phyloP scores from a whole-genome alignment of 2,888 invertebrate species.

The Cremastinae sp. region DNA sequence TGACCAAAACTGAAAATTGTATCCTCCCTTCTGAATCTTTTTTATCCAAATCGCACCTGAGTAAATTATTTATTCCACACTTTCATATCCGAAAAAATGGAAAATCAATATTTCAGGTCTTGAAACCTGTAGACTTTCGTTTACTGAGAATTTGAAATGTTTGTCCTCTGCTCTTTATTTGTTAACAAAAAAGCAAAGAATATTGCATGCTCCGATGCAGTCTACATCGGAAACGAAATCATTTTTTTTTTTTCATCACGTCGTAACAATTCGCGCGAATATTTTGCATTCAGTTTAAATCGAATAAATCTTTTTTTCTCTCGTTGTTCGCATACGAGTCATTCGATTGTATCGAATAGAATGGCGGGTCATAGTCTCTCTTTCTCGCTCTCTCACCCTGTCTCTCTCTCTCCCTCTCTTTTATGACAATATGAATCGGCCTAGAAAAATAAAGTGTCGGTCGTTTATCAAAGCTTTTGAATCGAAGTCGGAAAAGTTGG shows the following conservation, averaged over 20 bases:
- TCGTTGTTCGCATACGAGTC: constrained; percentile 25
- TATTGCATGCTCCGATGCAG: too few species aligned
- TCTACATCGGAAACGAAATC: too few species aligned
- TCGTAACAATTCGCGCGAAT: neutral
- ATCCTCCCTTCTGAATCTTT: too few species aligned
- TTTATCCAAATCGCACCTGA: too few species aligned
- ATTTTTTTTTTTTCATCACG: neutral
- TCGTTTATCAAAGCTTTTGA: constrained; percentile 50
- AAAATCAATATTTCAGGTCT: too few species aligned
- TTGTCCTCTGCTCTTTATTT: too few species aligned
- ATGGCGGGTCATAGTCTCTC: constrained; percentile 14
- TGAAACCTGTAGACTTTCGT: too few species aligned
- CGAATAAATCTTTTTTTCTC: constrained; percentile 16
- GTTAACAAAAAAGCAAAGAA: too few species aligned
- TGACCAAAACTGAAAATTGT: too few species aligned
- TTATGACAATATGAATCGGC: constrained; percentile 39
- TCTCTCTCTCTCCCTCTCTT: constrained; percentile 26
- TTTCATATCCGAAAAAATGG: too few species aligned
- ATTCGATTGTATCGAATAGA: constrained; percentile 21
- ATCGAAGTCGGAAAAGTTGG: constrained; percentile 30
- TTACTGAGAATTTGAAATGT: too few species aligned
- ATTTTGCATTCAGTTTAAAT: constrained; percentile 14
- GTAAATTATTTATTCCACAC: too few species aligned
- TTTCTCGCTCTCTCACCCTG: constrained; percentile 11
- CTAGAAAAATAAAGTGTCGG: constrained; percentile 22